phyloP scores from a whole-genome alignment of 1,140 invertebrate species.

The Gonioctena quinquepunctata region DNA sequence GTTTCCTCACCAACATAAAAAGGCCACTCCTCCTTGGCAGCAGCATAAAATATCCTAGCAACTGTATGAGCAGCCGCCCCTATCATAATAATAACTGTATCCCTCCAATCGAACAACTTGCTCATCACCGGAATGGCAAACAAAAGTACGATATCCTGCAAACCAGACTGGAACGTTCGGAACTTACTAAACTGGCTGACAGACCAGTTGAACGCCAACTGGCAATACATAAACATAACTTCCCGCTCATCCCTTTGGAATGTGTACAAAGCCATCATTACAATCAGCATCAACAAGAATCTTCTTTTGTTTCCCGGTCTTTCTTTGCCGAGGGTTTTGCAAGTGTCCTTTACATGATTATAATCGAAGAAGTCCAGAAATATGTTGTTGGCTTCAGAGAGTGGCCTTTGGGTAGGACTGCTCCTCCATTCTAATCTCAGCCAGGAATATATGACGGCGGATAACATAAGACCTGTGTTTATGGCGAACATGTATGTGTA shows the following conservation, averaged over 20 bases:
- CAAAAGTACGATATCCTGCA: conserved; percentile 69
- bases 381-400: conserved; percentile 62
- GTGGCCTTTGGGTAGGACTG: conserved; percentile 61
- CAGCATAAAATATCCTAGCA: conserved; percentile 68
- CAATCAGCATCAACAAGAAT: conserved; percentile 67
- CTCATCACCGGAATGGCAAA: conserved; percentile 71
- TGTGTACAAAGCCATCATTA: conserved; percentile 74
- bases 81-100: conserved; percentile 72
- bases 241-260: conserved; percentile 77
- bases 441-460: conserved; percentile 67
- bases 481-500: conserved; percentile 73
- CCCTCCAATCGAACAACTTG: conserved; percentile 65
- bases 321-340: conserved; percentile 59
- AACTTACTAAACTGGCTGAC: conserved; percentile 62
- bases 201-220: conserved; percentile 69
- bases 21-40: conserved; percentile 57
- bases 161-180: conserved; percentile 68
- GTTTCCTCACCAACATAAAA: conserved; percentile 68
- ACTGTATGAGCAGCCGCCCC: conserved; percentile 69
- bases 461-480: conserved; percentile 63
- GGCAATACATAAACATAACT: conserved; percentile 70
- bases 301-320: conserved; percentile 60
- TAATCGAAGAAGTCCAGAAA: conserved; percentile 72
- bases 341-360: conserved; percentile 65
- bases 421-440: conserved; percentile 69